These are phyloP conservation scores for Reticulitermes speratus DNA, from an alignment of 1,140 invertebrate genomes.

Conservation along the genomic window DNA sequence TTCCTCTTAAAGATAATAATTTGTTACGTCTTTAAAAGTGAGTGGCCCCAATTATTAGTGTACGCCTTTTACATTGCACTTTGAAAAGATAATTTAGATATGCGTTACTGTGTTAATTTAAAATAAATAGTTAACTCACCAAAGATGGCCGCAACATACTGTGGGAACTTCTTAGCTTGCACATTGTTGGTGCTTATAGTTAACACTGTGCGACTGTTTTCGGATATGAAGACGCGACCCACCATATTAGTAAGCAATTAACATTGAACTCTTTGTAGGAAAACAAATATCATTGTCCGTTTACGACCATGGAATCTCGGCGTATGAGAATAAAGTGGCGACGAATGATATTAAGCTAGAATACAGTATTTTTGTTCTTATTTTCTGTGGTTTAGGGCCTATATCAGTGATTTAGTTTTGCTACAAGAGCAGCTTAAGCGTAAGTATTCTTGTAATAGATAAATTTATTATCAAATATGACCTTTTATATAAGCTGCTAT, in stretches of 20 bases:
- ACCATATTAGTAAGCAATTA: background rate
- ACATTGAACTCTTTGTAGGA: background rate
- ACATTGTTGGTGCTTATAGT: background rate
- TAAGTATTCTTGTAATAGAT: background rate
- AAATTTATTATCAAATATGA: slow-evolving; percentile 1
- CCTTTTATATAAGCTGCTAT: background rate
- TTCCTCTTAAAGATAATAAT: too few relatives aligned
- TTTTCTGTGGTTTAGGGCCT: background rate
- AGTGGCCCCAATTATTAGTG: too few relatives aligned
- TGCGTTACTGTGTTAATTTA: too few relatives aligned
- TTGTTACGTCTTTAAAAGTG: too few relatives aligned
- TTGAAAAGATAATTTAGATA: too few relatives aligned
- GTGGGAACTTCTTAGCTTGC: background rate
- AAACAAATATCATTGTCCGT: background rate
- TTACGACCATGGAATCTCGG: background rate
- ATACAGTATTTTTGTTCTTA: background rate
- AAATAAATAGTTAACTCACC: background rate
- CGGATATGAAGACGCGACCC: background rate
- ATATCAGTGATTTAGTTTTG: background rate
- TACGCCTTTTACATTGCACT: too few relatives aligned
- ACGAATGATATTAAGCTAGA: background rate
- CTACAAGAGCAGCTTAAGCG: background rate
- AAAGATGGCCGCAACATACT: background rate
- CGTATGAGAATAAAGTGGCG: background rate
- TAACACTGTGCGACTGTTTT: background rate